Base-by-base conservation (phyloP, 92 coral and sea anemone genomes). In the Phenganax marumi region DNA sequence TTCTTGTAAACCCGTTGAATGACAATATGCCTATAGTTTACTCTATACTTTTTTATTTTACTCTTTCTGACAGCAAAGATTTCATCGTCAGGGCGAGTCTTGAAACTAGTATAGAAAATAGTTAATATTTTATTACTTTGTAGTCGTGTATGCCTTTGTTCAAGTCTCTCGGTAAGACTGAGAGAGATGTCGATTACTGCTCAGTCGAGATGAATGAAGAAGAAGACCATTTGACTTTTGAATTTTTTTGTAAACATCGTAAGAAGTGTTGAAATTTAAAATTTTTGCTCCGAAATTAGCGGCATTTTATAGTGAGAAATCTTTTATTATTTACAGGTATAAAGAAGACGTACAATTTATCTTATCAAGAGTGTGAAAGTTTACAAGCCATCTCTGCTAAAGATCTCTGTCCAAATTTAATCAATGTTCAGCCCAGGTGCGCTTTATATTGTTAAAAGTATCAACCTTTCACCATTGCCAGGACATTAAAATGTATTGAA, bases 281-380 rank as follows among this genome's bases (percentile, higher is more conserved):
- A 17, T 17, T 62, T 24, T 21, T 22, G n/a, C n/a, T n/a, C n/a
- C n/a, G n/a, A n/a, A n/a, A n/a, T n/a, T n/a, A n/a, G n/a, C n/a
- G n/a, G n/a, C n/a, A n/a, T n/a, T n/a, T n/a, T n/a, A n/a, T 57
- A 13, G 60, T 76, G 39, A 23, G 70, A 76, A 50, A 65, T 76
- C 12, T 33, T n/a, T n/a, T 22, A 51, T 62, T 0, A 46, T 54
- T 47, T 33, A 39, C 56, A 93, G 97, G 97, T 12, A 95, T 95
- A 26, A 92, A 93, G 9, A 95, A 95, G 87, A 95, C 98, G 13
- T 90, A 92, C 88, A 95, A 95, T 89, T 84, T 95, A 19, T 89
- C 98, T 0, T 95, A 92, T 75, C 98, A 92, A 86, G 98, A 92
- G 46, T 92, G 97, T 80, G 98, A 95, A 80, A 92, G 92, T 1